phyloP scores from a whole-genome alignment of 1,140 invertebrate genomes.

The Lordiphosa collinella region DNA sequence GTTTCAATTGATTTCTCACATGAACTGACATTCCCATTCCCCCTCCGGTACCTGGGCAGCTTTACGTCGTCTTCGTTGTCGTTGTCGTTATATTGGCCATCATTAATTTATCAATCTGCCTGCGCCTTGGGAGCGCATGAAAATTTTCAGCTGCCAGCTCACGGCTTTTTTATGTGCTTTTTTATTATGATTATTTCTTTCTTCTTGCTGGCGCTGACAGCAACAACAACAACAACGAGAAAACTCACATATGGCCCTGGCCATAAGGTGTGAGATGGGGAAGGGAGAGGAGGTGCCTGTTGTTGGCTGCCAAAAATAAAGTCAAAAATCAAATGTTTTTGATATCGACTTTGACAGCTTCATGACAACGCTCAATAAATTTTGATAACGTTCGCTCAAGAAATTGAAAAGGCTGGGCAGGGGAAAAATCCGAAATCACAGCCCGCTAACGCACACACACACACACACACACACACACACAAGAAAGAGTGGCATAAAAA shows the following conservation, averaged over 20 bases:
- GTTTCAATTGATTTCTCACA: slow-evolving; percentile 70
- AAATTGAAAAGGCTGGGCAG: slow-evolving; percentile 49
- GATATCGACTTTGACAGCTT: slow-evolving; percentile 78
- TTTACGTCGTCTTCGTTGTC: slow-evolving; percentile 11
- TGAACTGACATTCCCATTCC: slow-evolving; percentile 33
- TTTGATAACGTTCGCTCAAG: slow-evolving; percentile 60
- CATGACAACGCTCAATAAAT: slow-evolving; percentile 78
- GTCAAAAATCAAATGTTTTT: slow-evolving; percentile 79
- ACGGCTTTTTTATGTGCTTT: slow-evolving; percentile 68
- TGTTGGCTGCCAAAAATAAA: slow-evolving; percentile 70
- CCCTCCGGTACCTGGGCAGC: background rate
- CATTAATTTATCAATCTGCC: slow-evolving; percentile 76
- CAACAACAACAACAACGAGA: slow-evolving; percentile 31
- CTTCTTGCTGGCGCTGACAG: slow-evolving; percentile 33
- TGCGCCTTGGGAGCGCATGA: slow-evolving; percentile 71
- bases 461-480: slow-evolving; percentile 2
- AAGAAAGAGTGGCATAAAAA: slow-evolving; percentile 36
- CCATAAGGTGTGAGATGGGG: slow-evolving; percentile 46
- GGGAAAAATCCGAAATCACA: slow-evolving; percentile 56
- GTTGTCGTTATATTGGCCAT: slow-evolving; percentile 44
- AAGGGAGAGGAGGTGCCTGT: slow-evolving; percentile 35
- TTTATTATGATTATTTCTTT: slow-evolving; percentile 77
- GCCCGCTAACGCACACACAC: slow-evolving; percentile 22
- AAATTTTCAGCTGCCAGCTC: slow-evolving; percentile 65
- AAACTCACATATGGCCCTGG: slow-evolving; percentile 51